These are phyloP conservation scores for Plagodis pulveraria DNA, from an alignment of 2,888 invertebrate species.

Conservation along the genomic window DNA sequence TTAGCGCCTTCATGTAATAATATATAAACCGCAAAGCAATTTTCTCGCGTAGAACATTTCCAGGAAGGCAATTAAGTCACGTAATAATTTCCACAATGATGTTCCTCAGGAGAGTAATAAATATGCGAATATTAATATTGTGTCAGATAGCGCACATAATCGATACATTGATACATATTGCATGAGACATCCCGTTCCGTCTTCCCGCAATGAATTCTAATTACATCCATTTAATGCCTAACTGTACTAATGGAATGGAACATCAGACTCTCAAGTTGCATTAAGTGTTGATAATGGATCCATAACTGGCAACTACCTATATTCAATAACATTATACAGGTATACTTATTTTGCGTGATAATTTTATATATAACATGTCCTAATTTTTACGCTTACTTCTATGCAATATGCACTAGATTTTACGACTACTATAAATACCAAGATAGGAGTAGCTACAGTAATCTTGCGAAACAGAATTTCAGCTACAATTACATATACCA, in stretches of 20 bases:
- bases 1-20: not conserved
- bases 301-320: no score
- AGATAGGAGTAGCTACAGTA: no score
- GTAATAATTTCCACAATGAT: constrained; percentile 36
- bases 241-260: constrained; percentile 43
- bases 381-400: constrained; percentile 14
- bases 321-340: no score
- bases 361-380: constrained; percentile 1
- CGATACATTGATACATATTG: constrained; percentile 51
- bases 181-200: constrained; percentile 51
- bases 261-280: constrained; percentile 22
- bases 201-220: constrained; percentile 59
- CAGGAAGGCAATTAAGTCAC: constrained; percentile 29
- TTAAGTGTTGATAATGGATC: constrained; percentile 10
- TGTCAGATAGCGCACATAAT: constrained; percentile 38
- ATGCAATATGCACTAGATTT: constrained; percentile 6
- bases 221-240: constrained; percentile 60
- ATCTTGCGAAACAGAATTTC: no score
- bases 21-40: constrained; percentile 6
- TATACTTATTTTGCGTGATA: no score
- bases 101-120: constrained; percentile 41
- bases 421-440: no score
- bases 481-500: no score
- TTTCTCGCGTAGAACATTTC: constrained; percentile 16
- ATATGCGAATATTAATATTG: constrained; percentile 43